Conservation (phyloP, 92 coral and sea anemone species). For the Isaurus tuberculatus region DNA sequence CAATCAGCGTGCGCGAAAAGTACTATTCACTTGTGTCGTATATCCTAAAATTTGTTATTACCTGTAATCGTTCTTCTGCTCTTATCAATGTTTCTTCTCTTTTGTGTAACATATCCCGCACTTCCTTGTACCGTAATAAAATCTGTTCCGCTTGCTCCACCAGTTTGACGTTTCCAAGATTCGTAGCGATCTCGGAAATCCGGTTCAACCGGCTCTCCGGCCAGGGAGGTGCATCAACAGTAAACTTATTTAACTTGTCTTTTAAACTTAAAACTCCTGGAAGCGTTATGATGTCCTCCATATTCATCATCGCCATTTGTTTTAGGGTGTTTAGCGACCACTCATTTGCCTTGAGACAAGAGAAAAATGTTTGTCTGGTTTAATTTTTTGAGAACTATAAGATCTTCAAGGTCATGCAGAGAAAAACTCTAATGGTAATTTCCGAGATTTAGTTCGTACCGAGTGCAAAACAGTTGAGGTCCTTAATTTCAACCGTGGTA, state of each 20-base stretch:
- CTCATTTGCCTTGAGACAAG: constrained; percentile 73
- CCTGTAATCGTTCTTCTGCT: constrained; percentile 90
- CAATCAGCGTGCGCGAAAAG: no score
- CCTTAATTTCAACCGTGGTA: no score
- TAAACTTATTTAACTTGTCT: constrained; percentile 75
- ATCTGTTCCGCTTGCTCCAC: constrained; percentile 83
- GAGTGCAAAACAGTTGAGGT: no score
- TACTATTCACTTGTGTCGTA: no score
- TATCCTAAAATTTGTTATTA: constrained; percentile 8
- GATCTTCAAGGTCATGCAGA: no score
- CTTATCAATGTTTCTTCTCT: constrained; percentile 88
- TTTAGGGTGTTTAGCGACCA: constrained; percentile 90
- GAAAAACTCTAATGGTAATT: no score
- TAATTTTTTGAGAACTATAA: no score
- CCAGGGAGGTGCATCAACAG: constrained; percentile 82
- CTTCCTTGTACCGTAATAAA: constrained; percentile 85
- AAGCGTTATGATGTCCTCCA: constrained; percentile 91
- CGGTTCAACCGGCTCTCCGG: constrained; percentile 84
- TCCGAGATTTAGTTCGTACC: no score
- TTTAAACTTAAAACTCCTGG: constrained; percentile 84
- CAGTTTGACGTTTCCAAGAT: constrained; percentile 74
- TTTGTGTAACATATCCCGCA: constrained; percentile 86
- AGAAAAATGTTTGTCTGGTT: background rate
- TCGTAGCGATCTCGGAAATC: constrained; percentile 87
- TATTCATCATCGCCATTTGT: constrained; percentile 95